phyloP scores from a whole-genome alignment of 92 coral and sea anemone species.

The Heteractis magnifica region DNA sequence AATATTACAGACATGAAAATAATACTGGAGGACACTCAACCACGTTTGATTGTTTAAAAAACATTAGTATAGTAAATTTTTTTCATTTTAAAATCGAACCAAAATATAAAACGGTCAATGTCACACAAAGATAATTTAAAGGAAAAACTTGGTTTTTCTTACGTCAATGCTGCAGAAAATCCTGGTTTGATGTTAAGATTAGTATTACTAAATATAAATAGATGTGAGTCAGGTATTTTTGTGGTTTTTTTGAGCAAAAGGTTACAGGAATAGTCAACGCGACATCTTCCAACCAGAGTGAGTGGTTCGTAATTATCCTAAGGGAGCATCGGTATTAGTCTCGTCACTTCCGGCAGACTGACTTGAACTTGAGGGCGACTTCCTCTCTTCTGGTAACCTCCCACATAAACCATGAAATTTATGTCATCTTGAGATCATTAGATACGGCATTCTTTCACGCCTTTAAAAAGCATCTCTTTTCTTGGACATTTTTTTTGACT shows the following conservation, averaged over 20 bases:
- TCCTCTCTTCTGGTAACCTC: neutral
- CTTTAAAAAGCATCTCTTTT: neutral
- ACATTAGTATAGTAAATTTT: neutral
- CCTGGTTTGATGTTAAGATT: neutral
- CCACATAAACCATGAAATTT: neutral
- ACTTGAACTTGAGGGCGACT: neutral
- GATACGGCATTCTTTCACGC: neutral
- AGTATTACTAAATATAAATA: neutral
- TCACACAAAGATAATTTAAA: neutral
- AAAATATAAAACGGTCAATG: neutral
- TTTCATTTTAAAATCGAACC: neutral
- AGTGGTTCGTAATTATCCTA: neutral
- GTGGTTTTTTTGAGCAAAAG: neutral
- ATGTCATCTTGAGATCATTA: neutral
- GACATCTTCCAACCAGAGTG: neutral
- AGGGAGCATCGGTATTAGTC: neutral
- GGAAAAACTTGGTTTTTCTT: neutral
- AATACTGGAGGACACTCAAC: neutral
- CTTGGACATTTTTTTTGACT: neutral
- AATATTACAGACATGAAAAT: neutral
- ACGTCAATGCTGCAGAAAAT: neutral
- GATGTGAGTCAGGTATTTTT: neutral
- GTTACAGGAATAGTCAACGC: neutral
- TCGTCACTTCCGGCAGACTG: conserved; percentile 15
- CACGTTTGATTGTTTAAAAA: neutral